Evolutionary conservation across 2,113 vertebrate genomes (phyloP).

Genomic region (Passer domesticus): DNA sequence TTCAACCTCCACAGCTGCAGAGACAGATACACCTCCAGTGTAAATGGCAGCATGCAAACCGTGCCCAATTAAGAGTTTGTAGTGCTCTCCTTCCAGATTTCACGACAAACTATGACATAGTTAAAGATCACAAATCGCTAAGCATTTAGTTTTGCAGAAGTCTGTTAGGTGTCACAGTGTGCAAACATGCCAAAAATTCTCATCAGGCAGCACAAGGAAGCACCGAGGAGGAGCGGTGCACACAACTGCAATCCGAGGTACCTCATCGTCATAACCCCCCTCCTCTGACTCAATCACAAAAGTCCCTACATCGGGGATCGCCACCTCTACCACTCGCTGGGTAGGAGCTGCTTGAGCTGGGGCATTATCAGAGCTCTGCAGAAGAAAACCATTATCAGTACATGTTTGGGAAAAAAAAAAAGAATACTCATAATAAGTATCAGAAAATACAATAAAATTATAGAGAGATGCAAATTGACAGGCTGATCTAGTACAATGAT

Average conservation of each 20-base stretch:
- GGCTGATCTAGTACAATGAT: background rate
- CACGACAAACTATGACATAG: background rate
- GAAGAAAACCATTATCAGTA: slow-evolving; percentile 74
- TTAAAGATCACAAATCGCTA: background rate
- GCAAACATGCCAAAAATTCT: slow-evolving; percentile 69
- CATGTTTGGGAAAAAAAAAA: background rate
- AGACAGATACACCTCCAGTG: slow-evolving; percentile 12
- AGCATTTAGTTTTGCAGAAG: slow-evolving; percentile 41
- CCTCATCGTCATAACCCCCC: slow-evolving; percentile 98
- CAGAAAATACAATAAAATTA: slow-evolving; percentile 11
- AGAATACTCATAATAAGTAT: background rate
- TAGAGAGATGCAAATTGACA: background rate
- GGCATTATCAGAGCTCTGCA: slow-evolving; percentile 79
- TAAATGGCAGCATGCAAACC: slow-evolving; percentile 54
- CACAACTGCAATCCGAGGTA: slow-evolving; percentile 73
- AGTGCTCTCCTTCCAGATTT: background rate
- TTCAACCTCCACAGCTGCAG: background rate
- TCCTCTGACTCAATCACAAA: slow-evolving; percentile 94
- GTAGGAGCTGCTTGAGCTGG: slow-evolving; percentile 76
- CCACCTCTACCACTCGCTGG: slow-evolving; percentile 91
- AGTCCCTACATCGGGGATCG: slow-evolving; percentile 91
- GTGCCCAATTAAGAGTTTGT: slow-evolving; percentile 4
- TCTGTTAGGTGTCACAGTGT: slow-evolving; percentile 41
- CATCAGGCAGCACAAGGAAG: slow-evolving; percentile 55
- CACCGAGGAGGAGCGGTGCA: slow-evolving; percentile 48